phyloP scores from a whole-genome alignment of 2,113 vertebrate species.

The Nymphicus hollandicus region DNA sequence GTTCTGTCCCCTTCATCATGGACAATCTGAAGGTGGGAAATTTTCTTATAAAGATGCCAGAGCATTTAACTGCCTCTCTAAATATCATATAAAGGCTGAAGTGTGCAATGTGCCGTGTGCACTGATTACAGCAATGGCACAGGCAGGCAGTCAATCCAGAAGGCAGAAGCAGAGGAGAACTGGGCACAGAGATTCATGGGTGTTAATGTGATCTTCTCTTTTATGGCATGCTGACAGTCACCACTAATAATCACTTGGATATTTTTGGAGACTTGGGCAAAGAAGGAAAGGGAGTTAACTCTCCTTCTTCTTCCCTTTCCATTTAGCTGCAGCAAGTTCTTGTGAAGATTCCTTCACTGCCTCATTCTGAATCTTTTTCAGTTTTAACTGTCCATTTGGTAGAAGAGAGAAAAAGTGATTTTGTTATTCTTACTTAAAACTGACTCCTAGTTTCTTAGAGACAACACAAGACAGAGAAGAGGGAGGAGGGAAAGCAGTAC shows the following conservation, averaged over 20 bases:
- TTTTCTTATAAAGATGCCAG: not conserved
- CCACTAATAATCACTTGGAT: not conserved
- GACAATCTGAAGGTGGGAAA: not conserved
- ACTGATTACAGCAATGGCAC: not conserved
- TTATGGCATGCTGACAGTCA: not conserved
- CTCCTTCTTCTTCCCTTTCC: not conserved
- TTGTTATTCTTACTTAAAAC: not conserved
- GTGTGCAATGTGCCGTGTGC: not conserved
- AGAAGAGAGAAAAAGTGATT: not conserved
- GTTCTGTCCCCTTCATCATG: not conserved
- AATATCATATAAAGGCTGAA: not conserved
- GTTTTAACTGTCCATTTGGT: not conserved
- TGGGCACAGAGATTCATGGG: not conserved
- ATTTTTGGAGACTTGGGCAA: not conserved
- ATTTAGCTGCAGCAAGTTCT: not conserved
- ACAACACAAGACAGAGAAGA: not conserved
- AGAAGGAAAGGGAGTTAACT: not conserved
- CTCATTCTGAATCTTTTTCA: not conserved
- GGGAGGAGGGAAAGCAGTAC: not conserved
- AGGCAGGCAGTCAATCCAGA: not conserved
- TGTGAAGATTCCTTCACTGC: not conserved
- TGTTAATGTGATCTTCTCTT: not conserved
- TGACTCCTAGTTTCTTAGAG: not conserved
- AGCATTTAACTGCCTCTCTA: not conserved
- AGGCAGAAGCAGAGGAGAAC: not conserved